Evolutionary conservation across 2,797 vertebrate genomes (phyloP), one percentile per base, ranked within the genome.

Genomic region (Phalloptychus januarius): DNA sequence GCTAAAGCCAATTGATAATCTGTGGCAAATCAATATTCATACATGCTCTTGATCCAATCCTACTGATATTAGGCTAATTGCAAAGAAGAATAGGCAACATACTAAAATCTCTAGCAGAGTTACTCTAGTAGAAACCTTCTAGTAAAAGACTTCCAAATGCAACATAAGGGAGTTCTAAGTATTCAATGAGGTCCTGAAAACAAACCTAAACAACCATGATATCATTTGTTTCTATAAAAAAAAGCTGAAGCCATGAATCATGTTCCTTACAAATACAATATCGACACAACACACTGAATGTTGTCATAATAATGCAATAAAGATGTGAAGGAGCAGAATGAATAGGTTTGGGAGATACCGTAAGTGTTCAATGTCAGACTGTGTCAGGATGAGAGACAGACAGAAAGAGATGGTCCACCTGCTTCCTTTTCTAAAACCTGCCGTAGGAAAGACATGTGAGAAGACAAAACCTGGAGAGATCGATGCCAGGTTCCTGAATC

Each of bases 391-490:
- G 78, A 86, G 56, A 83, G 50, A 83, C 28, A 56, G 73, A 71
- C 42, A 82, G 71, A 71, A 38, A 82, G 71, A 69, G 72, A 89
- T 75, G 56, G 58, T 78, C 82, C 58, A 42, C 73, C 71, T 23
- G 23, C 28, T 73, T 85, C 73, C 54, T 71, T 52, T 81, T 76
- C 79, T 76, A 71, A 85, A 79, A 58, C 78, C 83, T 71, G 83
- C 86, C 77, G 75, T 76, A 79, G 81, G 79, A 85, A 89, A 88
- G 92, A 92, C 92, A 93, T 92, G 91, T 87, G 91, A 93, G 91
- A 93, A 89, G 91, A 88, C 89, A 88, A 88, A 91, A 80, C 80
- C 12, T 76, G 74, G 79, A 56, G 78, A 90, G 92, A 95, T 94
- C 89, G 86, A 94, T 94, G 90, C 42, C 79, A 84, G 84, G 88